Percentiles rank a stretch among this genome's conserved stretches.
phyloP scores from a whole-genome alignment of 2,113 vertebrate species.

The Dasypus novemcinctus region DNA sequence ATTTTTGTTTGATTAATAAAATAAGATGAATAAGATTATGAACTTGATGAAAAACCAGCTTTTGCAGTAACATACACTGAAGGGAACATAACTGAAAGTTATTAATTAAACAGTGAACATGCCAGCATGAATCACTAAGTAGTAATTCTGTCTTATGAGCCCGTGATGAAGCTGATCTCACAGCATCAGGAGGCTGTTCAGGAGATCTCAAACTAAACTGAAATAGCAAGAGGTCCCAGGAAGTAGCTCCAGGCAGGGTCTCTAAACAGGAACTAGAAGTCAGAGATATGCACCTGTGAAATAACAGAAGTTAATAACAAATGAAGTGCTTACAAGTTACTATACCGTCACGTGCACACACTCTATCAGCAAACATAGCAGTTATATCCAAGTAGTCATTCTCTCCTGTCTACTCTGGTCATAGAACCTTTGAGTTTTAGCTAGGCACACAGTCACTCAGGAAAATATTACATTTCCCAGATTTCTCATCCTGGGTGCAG shows the following conservation, averaged over 20 bases:
- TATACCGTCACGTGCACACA: not conserved
- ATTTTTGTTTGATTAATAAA: not conserved
- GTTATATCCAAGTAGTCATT: not conserved
- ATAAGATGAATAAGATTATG: not conserved
- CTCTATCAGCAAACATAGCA: not conserved
- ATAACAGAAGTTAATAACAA: not conserved
- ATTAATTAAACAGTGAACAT: not conserved
- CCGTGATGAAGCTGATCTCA: not conserved
- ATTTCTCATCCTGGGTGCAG: not conserved
- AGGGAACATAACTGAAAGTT: not conserved
- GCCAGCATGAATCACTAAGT: not conserved
- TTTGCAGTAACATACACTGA: not conserved
- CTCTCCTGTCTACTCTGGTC: not conserved
- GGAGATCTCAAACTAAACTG: not conserved
- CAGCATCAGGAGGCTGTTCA: not conserved
- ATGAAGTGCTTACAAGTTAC: not conserved
- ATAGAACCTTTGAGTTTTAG: not conserved
- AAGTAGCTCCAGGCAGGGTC: not conserved
- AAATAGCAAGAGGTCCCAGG: not conserved
- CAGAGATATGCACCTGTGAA: not conserved
- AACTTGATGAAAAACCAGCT: not conserved
- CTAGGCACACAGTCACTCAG: not conserved
- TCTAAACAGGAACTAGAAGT: not conserved
- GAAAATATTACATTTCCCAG: not conserved
- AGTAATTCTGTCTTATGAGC: not conserved